Base-by-base conservation (phyloP, 1,140 invertebrate species). In the Rhysida immarginata region DNA sequence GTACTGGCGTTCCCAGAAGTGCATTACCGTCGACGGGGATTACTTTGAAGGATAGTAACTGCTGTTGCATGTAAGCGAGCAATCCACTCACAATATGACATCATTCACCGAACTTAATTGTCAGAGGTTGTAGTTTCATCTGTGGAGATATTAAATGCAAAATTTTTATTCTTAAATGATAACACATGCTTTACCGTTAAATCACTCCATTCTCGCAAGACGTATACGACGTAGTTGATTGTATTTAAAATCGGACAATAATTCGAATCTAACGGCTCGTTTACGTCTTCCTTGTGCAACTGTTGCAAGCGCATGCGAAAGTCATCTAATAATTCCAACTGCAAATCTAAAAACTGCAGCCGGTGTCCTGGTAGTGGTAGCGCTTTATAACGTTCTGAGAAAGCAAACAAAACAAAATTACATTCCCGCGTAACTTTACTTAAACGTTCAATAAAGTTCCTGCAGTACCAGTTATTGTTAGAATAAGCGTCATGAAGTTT, bases 281-380 rank as follows among this genome's bases (percentile, higher is more conserved):
- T 72, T 26, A 66, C 61, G 62, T 80, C 75, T 57, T 76, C 77
- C 61, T 82, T 79, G 57, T 79, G 71, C 48, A 85, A 65, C 68
- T 92, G 88, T 13, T 85, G 75, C 14, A 92, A 71, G 57, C 88
- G 77, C 16, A 88, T 75, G 23, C 88, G 78, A 69, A 87, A 89
- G 65, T 95, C 91, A 64, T 95, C 90, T 43, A 95, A 78, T 14
- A 95, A 67, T 63, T 94, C 87, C 20, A 91, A 68, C 68, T 95
- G 89, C 5, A 96, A 68, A 41, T 89, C 82, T 1, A 94, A 72
- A 70, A 96, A 96, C 68, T 89, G 84, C 58, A 94, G 66, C 60
- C 85, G 80, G 65, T 91, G 87, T 26, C 85, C 84, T 0, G 87
- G 85, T 65, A 89, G 83, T 25, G 87, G 86, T 53, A 94, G 68